Evolutionary conservation across 2,113 vertebrate genomes (phyloP), one percentile per base, ranked within the genome.

Genomic region (Scytalopus superciliaris): DNA sequence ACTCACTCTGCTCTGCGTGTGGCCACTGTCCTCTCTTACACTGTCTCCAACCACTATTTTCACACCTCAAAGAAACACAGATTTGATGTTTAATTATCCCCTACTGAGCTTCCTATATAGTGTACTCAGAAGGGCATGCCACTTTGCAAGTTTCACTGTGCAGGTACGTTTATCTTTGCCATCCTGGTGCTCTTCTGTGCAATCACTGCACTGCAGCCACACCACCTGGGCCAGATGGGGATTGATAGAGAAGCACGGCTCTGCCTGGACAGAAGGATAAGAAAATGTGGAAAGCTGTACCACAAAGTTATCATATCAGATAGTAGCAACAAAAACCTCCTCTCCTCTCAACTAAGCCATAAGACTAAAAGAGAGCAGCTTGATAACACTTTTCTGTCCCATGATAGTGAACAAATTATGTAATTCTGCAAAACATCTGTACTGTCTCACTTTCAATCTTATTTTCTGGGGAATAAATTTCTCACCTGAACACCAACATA

Each of bases 1-100:
- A 25, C 42, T 93, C 42, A 64, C 28, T 94, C n/a, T 67, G 18
- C 79, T 70, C 90, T 55, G 72, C 3, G 0, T 90, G 83, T 59
- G 50, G 76, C 33, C 50, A 63, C 59, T 84, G 55, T 92, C 68
- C 44, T 81, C 56, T 81, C 55, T 83, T 78, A 77, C 33, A 31
- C 45, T 0, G 0, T 69, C 82, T 73, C 67, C 72, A 83, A 66
- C 60, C 49, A 77, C 27, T n/a, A 60, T 90, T 95, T 94, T 78
- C 89, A 52, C 73, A 68, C 64, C 56, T 63, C 79, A 80, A 59
- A 92, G 68, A 86, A 89, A 84, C 52, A 78, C 30, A 73, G 35
- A 86, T 73, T 74, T 84, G 39, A 64, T 70, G 63, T 64, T 92
- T 93, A 90, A 89, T 96, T 94, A 90, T 95, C 55, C 60, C 93